Evolutionary conservation across 2,113 vertebrate genomes (phyloP), one percentile per base, ranked within the genome.

Genomic region (Callospermophilus lateralis): DNA sequence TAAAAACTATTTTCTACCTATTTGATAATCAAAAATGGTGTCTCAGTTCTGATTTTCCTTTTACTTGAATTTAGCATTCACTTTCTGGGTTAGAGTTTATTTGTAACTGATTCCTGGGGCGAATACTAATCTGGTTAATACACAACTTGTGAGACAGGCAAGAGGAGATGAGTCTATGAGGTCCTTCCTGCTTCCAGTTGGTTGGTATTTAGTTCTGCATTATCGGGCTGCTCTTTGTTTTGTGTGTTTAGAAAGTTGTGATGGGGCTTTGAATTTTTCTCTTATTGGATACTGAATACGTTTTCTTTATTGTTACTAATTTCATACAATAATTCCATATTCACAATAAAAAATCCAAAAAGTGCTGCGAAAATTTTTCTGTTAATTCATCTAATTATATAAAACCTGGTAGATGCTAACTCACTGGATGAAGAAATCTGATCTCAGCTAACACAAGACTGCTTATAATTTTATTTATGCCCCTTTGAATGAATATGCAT

Each of bases 321-420:
- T 39, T 90, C 55, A 70, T 53, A 39, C 61, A 63, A 63, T 63
- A 63, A 24, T 95, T 86, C 58, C 30, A 70, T n/a, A 34, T 34
- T 70, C 73, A 84, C 8, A 80, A 42, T 68, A 81, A 95, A 81
- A 95, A 37, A n/a, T 74, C 81, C 42, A 81, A 72, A 45, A 93
- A 81, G 63, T 74, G 48, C 17, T 88, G 32, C 34, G 58, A 92
- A 84, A 84, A 80, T 20, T 0, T 3, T 53, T 93, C n/a, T 74
- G 83, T 15, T 45, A 30, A 72, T 76, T 86, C 2, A 34, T 90
- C 85, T 67, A 32, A 4, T 80, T 85, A 17, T 85, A 17, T 37
- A 65, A 79, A 90, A 15, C 28, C n/a, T 76, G 22, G 42, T 53
- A 68, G 65, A 48, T 45, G 20, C 90, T 37, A 90, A 79, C 17